Conservation (phyloP, 2,888 invertebrate species). For the Orgyia antiqua region DNA sequence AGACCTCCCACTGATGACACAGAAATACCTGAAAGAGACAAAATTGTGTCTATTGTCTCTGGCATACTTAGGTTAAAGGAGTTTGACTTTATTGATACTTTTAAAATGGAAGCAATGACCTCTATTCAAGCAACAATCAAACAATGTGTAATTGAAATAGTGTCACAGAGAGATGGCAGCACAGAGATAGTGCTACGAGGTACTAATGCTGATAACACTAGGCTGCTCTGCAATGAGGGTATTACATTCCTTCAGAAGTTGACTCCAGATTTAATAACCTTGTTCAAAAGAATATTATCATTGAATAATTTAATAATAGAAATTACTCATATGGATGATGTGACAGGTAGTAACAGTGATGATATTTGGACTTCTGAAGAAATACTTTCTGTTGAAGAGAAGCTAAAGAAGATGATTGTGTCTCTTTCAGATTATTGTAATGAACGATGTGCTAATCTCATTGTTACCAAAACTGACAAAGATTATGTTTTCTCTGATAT, state of each 20-base stretch:
- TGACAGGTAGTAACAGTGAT: constrained; percentile 80
- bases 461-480: constrained; percentile 86
- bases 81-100: constrained; percentile 91
- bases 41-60: constrained; percentile 91
- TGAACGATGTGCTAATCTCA: constrained; percentile 92
- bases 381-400: constrained; percentile 81
- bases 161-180: constrained; percentile 64
- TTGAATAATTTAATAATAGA: constrained; percentile 88
- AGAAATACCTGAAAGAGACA: constrained; percentile 88
- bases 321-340: constrained; percentile 80
- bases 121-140: constrained; percentile 93
- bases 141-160: constrained; percentile 89
- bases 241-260: constrained; percentile 82
- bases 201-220: constrained; percentile 60
- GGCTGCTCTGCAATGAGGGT: constrained; percentile 83
- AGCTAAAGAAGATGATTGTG: constrained; percentile 86
- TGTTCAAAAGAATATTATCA: constrained; percentile 85
- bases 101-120: constrained; percentile 92
- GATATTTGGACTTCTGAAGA: constrained; percentile 85
- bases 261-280: constrained; percentile 80
- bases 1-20: constrained; percentile 81
- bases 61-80: constrained; percentile 93
- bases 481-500: constrained; percentile 84
- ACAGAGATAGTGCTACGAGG: constrained; percentile 68
- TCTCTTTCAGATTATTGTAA: constrained; percentile 95